phyloP scores from a whole-genome alignment of 2,797 vertebrate species.

The Muscicapa comitata region DNA sequence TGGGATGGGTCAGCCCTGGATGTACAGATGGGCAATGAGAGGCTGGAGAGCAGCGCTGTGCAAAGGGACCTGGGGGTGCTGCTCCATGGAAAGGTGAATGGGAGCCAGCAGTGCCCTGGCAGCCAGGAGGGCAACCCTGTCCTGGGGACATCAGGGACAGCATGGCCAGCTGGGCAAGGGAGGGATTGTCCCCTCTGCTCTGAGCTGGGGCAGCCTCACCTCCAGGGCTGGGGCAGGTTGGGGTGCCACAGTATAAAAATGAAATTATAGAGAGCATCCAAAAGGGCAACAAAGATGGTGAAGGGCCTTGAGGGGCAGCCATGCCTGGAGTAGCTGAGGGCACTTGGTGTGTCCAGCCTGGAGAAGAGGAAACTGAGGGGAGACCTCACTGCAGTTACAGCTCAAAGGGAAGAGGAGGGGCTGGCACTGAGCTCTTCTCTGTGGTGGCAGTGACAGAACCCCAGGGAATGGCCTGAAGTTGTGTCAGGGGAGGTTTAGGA shows the following conservation, averaged over 20 bases:
- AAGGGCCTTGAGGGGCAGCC: not conserved
- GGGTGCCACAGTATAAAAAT: not conserved
- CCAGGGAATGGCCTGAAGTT: not conserved
- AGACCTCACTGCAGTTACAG: not conserved
- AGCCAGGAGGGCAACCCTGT: not conserved
- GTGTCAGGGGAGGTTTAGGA: not conserved
- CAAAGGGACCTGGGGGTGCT: not conserved
- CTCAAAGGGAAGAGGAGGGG: not conserved
- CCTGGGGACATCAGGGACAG: not conserved
- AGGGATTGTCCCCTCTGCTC: not conserved
- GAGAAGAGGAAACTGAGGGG: not conserved
- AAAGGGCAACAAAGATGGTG: rapidly evolving
- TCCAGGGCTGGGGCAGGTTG: rapidly evolving
- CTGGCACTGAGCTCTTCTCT: not conserved
- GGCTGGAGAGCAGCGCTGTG: not conserved
- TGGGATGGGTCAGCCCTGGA: not conserved
- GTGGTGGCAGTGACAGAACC: not conserved
- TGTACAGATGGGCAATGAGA: not conserved
- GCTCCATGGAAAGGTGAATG: rapidly evolving
- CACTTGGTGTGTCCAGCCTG: not conserved
- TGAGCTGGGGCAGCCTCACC: rapidly evolving
- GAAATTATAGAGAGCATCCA: not conserved
- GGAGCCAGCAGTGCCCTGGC: not conserved
- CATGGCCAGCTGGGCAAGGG: rapidly evolving
- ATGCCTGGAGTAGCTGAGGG: rapidly evolving